Conservation (phyloP, 2,113 vertebrate genomes). For the Brachypodius melanocephalos region DNA sequence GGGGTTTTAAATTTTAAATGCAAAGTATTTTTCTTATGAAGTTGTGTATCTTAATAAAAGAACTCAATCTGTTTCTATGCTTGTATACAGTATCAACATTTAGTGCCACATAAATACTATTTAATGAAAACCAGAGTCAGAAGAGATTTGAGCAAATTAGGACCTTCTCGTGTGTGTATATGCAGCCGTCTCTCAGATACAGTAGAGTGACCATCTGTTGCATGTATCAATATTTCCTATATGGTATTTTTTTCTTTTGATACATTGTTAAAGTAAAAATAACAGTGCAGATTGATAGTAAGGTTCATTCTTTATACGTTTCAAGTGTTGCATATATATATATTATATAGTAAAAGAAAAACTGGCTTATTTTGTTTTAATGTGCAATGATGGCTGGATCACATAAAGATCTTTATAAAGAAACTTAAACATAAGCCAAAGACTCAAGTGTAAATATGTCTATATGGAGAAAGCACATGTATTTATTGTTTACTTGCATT, state of each 20-base stretch:
- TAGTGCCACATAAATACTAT: slow-evolving; percentile 76
- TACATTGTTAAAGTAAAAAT: slow-evolving; percentile 68
- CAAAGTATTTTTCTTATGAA: slow-evolving; percentile 85
- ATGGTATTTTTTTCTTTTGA: slow-evolving; percentile 67
- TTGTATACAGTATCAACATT: slow-evolving; percentile 74
- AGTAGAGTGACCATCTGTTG: slow-evolving; percentile 73
- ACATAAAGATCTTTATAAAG: slow-evolving; percentile 83
- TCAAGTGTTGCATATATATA: slow-evolving; percentile 76
- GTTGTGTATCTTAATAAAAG: slow-evolving; percentile 81
- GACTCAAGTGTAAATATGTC: slow-evolving; percentile 99
- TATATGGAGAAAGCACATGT: slow-evolving; percentile 98
- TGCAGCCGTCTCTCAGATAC: slow-evolving; percentile 70
- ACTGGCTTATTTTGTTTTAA: slow-evolving; percentile 85
- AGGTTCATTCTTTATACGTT: slow-evolving; percentile 74
- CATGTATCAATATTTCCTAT: slow-evolving; percentile 77
- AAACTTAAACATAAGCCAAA: slow-evolving; percentile 98
- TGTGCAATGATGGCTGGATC: slow-evolving; percentile 90
- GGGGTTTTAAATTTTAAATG: slow-evolving; percentile 78
- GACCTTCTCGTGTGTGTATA: slow-evolving; percentile 69
- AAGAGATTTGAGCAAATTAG: slow-evolving; percentile 41
- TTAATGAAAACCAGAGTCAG: slow-evolving; percentile 65
- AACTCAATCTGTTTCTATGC: slow-evolving; percentile 76
- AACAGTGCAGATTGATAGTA: slow-evolving; percentile 74
- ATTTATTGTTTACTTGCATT: slow-evolving; percentile 99
- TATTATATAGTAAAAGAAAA: slow-evolving; percentile 71